Evolutionary conservation across 2,113 vertebrate genomes (phyloP), one percentile per base, ranked within the genome.

Genomic region (Cyprinodon brontotheroides): DNA sequence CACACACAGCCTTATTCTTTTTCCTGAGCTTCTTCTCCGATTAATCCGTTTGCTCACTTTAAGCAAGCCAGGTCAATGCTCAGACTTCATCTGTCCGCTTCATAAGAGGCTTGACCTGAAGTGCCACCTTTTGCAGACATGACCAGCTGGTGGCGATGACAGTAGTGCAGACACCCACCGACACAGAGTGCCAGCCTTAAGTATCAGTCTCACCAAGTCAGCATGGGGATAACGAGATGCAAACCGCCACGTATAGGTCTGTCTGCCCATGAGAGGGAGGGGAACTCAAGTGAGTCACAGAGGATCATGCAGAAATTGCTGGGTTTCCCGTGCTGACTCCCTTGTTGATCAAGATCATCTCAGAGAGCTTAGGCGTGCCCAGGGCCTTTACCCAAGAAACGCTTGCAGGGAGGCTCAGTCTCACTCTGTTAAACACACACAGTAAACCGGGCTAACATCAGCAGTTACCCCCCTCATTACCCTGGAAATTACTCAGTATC

Each of bases 51-150:
- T 84, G 88, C 86, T 84, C 75, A 68, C 77, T 70, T 83, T 59
- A 43, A 43, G 37, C 13, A 36, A 75, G 68, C 70, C 68, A 75
- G 83, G 77, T 83, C 50, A 36, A 62, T 3, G 29, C 75, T 72
- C 72, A 84, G 82, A 86, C 89, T 86, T 87, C 79, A 89, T 83
- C 86, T 67, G 73, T 11, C 43, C 11, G 22, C 68, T 64, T 70
- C 70, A 65, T 92, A 93, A 92, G 87, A 91, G 86, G 89, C 90
- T 93, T 92, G 89, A 89, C 91, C 80, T 62, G 5, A 70, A 67
- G 39, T 80, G 40, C 68, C 40, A 50, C 68, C 75, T 53, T 74
- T 57, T 71, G 39, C 77, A 84, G 70, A 72, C 74, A 69, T 11
- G 13, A 72, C 84, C 85, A 89, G 87, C 87, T 90, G 90, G 84